phyloP scores from a whole-genome alignment of 1,140 invertebrate species.

The Sycophaga agraensis region DNA sequence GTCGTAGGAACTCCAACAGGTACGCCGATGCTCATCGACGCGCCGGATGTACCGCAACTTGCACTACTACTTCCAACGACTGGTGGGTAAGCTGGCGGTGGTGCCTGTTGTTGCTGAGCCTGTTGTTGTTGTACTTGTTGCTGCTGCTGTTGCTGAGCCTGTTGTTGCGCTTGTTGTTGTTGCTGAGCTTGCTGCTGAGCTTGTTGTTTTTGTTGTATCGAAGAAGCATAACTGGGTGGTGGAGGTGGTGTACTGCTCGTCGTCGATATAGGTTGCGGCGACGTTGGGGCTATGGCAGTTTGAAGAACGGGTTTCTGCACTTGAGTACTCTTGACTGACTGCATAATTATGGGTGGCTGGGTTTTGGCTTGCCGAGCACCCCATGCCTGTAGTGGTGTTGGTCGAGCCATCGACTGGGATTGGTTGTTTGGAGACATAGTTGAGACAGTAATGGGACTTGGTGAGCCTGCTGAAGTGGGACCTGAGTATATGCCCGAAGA shows the following conservation, averaged over 20 bases:
- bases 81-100: constrained; percentile 50
- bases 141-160: constrained; percentile 58
- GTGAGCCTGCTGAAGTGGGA: constrained; percentile 76
- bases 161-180: constrained; percentile 38
- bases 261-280: constrained; percentile 64
- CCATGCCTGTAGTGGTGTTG: constrained; percentile 74
- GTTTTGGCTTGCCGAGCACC: constrained; percentile 79
- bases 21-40: constrained; percentile 38
- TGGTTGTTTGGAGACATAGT: constrained; percentile 61
- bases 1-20: constrained; percentile 72
- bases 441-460: constrained; percentile 76
- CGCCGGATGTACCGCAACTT: constrained; percentile 31
- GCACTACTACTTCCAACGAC: constrained; percentile 35
- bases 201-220: constrained; percentile 72
- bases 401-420: constrained; percentile 62
- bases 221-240: constrained; percentile 77
- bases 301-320: constrained; percentile 92
- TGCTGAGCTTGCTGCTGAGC: constrained; percentile 53
- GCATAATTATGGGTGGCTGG: constrained; percentile 93
- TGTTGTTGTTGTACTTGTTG: constrained; percentile 42
- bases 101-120: constrained; percentile 57
- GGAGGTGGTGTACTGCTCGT: constrained; percentile 63
- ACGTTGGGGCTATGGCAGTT: constrained; percentile 86
- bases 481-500: constrained; percentile 81
- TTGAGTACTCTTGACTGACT: constrained; percentile 91